phyloP scores from a whole-genome alignment of 2,797 vertebrate genomes.

The Cirrhinus mrigala region DNA sequence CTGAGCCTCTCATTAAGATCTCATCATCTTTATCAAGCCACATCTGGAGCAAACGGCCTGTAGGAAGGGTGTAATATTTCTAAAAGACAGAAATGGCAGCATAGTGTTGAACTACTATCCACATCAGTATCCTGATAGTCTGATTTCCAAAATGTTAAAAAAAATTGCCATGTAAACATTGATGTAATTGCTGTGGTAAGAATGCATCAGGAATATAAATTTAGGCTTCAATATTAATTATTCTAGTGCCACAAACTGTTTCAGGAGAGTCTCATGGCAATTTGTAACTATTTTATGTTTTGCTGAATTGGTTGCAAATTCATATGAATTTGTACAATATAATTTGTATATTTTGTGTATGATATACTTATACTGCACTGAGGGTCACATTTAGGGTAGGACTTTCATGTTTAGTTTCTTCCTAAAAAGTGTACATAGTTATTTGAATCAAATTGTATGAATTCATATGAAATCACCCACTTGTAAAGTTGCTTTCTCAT shows the following conservation, averaged over 20 bases:
- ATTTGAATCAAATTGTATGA: too few relatives aligned
- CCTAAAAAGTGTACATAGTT: too few relatives aligned
- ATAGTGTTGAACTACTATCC: constrained; percentile 11
- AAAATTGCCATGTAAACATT: too few relatives aligned
- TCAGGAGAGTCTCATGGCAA: background rate
- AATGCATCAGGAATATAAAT: background rate
- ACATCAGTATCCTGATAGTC: background rate
- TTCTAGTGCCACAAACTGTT: background rate
- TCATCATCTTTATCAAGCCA: constrained; percentile 25
- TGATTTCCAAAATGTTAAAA: too few relatives aligned
- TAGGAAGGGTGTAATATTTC: background rate
- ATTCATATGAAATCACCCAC: too few relatives aligned
- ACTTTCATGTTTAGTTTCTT: too few relatives aligned
- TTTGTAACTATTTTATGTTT: background rate
- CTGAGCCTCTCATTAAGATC: constrained; percentile 41
- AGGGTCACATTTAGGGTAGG: background rate
- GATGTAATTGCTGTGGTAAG: background rate
- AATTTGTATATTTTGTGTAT: background rate
- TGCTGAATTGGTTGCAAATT: background rate
- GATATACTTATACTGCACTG: background rate
- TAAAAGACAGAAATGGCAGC: background rate
- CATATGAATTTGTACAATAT: background rate
- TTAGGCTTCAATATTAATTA: background rate
- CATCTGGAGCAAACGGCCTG: background rate
- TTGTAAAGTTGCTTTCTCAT: too few relatives aligned